Evolutionary conservation across 2,113 vertebrate species (phyloP), one percentile per base, ranked within the genome.

Genomic region (Osmerus eperlanus): DNA sequence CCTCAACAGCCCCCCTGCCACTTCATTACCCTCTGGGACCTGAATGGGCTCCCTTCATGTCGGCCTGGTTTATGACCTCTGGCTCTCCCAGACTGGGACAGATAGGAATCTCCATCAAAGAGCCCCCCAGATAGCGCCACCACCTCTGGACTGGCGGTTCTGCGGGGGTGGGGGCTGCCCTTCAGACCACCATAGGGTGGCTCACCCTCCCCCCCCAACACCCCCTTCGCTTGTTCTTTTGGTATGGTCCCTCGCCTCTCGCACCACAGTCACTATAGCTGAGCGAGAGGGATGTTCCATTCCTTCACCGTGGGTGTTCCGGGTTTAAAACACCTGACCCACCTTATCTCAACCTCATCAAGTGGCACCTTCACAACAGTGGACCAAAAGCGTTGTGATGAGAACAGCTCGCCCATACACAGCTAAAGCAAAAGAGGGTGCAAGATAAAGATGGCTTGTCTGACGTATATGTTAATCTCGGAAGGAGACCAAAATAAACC

Each of bases 31-130:
- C 80, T 18, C 68, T 75, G 28, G 77, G 21, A 36, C 9, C 74
- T 91, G 85, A 92, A 93, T 90, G 79, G 89, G 68, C 74, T 73
- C 83, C 77, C 87, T 92, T 92, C 84, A 92, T 91, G 78, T 79
- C 2, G 32, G 75, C 60, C 0, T 67, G 72, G 81, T 92, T 91
- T 91, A 91, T 84, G 85, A 87, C 85, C 81, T 79, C 19, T 47
- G 41, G 63, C 68, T 32, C 82, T 79, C 84, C 79, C 81, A 81
- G 80, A 84, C 79, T 81, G 79, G 67, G 66, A 60, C 71, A 83
- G 89, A 91, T 90, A 86, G 71, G 56, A 72, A 87, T 88, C 87
- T 83, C 76, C 86, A 86, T 89, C 88, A 89, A 90, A 89, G 84
- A 65, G 74, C 59, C 65, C 68, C 81, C 86, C 84, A 83, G 82